These are phyloP conservation scores for Xenopus laevis DNA, from an alignment of 2,113 vertebrate genomes.

Conservation along the genomic window DNA sequence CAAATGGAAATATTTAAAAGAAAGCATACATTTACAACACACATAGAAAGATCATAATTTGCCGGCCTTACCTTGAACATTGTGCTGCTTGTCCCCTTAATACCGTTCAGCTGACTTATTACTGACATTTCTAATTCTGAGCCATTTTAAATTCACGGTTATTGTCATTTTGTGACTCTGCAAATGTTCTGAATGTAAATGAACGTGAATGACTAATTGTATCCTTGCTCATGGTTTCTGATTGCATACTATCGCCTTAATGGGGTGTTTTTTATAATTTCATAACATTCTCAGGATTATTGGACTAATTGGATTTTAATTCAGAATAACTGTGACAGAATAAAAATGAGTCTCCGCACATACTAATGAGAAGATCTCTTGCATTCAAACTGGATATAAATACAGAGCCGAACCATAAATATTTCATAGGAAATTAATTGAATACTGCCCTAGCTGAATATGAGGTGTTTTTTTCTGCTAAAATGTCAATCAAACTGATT, in stretches of 20 bases:
- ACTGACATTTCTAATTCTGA: not conserved
- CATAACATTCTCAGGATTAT: constrained; percentile 75
- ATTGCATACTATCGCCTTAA: constrained; percentile 56
- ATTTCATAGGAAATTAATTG: constrained; percentile 84
- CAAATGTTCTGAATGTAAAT: constrained; percentile 35
- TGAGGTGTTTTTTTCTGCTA: constrained; percentile 57
- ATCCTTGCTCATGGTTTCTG: constrained; percentile 45
- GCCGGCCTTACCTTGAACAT: too few relatives aligned
- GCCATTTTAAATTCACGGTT: constrained; percentile 1
- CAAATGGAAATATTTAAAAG: too few relatives aligned
- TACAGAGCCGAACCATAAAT: constrained; percentile 78
- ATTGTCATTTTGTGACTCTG: constrained; percentile 11
- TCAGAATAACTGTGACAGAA: constrained; percentile 76
- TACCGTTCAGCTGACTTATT: too few relatives aligned
- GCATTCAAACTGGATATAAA: constrained; percentile 80
- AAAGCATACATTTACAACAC: too few relatives aligned
- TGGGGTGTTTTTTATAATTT: constrained; percentile 73
- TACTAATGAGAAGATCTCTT: constrained; percentile 92
- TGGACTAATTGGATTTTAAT: constrained; percentile 85
- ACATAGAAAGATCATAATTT: too few relatives aligned
- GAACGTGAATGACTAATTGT: constrained; percentile 35
- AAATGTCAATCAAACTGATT: constrained; percentile 66
- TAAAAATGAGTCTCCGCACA: constrained; percentile 87
- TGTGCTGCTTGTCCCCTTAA: too few relatives aligned
- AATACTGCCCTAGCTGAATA: constrained; percentile 68